Percentiles rank a stretch among this genome's conserved stretches.
These are phyloP conservation scores for Rafetus swinhoei DNA, from an alignment of 2,113 vertebrate species.

Conservation along the genomic window DNA sequence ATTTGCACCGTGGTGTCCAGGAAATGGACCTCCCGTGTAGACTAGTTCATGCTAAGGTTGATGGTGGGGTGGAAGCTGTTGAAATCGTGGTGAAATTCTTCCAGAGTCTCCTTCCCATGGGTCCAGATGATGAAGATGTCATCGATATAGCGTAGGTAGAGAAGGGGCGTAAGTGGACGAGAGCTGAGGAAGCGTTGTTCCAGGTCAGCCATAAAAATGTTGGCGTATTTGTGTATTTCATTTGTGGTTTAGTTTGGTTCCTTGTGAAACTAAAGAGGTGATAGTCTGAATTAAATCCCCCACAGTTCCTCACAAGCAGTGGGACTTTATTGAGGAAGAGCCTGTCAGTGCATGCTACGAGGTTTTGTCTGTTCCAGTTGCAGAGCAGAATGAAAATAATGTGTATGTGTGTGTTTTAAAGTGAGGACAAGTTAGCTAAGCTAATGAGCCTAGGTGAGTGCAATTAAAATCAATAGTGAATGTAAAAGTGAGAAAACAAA, in stretches of 20 bases:
- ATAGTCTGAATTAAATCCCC: neutral
- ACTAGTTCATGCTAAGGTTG: too few relatives aligned
- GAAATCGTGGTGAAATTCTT: too few relatives aligned
- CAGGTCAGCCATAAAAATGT: too few relatives aligned
- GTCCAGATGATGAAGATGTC: too few relatives aligned
- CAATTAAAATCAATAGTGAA: constrained; percentile 71
- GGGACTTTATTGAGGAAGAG: neutral
- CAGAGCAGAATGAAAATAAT: neutral
- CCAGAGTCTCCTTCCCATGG: too few relatives aligned
- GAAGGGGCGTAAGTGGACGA: too few relatives aligned
- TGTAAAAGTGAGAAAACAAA: constrained; percentile 62
- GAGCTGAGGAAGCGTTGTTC: too few relatives aligned
- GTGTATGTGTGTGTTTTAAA: neutral
- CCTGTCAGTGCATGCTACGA: neutral
- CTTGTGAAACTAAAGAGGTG: neutral
- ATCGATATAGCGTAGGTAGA: too few relatives aligned
- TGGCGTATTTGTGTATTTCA: neutral
- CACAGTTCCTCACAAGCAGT: neutral
- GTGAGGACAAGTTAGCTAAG: constrained; percentile 46
- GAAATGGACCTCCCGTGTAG: too few relatives aligned
- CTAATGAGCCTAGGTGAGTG: constrained; percentile 56
- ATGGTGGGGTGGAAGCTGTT: too few relatives aligned
- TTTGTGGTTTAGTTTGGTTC: neutral
- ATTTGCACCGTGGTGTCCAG: too few relatives aligned
- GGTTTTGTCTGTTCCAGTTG: neutral